Base-by-base conservation (phyloP, 2,113 vertebrate species). In the Cacatua alba region DNA sequence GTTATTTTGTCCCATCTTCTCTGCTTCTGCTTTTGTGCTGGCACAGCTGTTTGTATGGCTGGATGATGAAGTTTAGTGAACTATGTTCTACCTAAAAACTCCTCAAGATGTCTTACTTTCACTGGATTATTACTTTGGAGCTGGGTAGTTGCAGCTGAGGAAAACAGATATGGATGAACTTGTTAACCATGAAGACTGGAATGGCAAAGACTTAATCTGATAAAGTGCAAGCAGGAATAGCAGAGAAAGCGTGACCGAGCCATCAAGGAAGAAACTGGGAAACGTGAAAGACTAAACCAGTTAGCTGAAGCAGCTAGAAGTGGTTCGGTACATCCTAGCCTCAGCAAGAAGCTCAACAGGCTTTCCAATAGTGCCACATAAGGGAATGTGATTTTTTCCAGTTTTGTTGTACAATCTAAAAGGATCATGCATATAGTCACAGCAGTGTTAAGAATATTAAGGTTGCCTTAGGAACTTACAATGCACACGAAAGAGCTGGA, bases 401-500 rank as follows among this genome's bases (percentile, higher is more conserved):
- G 29, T 57, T 94, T 82, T 86, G 28, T 77, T 41, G 70, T 74
- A 39, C 15, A 84, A 25, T 44, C 33, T 48, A 60, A 44, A 93
- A 84, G 60, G 57, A 84, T 67, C 60, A 35, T 9, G 6, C 52
- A 71, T 68, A 90, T 37, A 68, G 7, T 49, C 71, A 74, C 53
- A 83, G 64, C 68, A 84, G 48, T 60, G 33, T 76, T 90, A 94
- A 89, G 69, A 92, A 86, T 81, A 79, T 64, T 76, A 92, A 35
- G 39, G 90, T 87, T 91, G 86, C 69, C 92, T 75, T 86, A 91
- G 69, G 81, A 95, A 89, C 35, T 86, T 48, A 64, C 2, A 86
- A 48, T 13, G 11, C 26, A 43, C 62, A 86, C 33, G 13, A 48
- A 92, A 71, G 81, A 92, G 29, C 24, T 85, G 52, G 77, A 94